Base-by-base conservation (phyloP, 1,140 invertebrate genomes). In the Drosophila trapezifrons region DNA sequence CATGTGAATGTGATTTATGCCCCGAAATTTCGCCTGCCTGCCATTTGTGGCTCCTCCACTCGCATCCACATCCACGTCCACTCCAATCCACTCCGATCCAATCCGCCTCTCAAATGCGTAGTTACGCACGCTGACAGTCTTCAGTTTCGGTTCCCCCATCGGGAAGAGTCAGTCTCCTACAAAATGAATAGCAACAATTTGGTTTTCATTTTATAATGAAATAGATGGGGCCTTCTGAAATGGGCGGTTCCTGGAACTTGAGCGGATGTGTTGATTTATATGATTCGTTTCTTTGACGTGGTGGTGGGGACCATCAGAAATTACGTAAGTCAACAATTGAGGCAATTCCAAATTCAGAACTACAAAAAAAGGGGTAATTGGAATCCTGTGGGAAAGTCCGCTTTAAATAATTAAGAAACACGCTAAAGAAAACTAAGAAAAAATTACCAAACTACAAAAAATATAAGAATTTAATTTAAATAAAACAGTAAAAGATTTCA, bases 201-300 rank as follows among this genome's bases (percentile, higher is more conserved):
- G 73, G 70, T 60, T 76, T 70, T 20, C 60, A 46, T 76, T 76
- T 62, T 85, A 65, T 75, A 81, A 72, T 63, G 63, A 76, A 87
- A 86, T 86, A 86, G 83, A 87, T 72, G 67, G 59, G 52, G 56
- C 46, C 46, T 51, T 66, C 49, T 62, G 64, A 59, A 64, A 62
- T 74, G 76, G 79, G 83, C 75, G 83, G 83, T 87, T 86, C 83
- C 83, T 87, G 66, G 83, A 87, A 86, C 70, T 87, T 56, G 47
- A 87, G 84, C 83, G 83, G 83, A 86, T 86, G 83, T 87, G 83
- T 86, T 86, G 83, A 86, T 87, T 87, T 86, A 86, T 86, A 84
- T 69, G 52, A 78, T 66, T 70, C 43, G 43, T 58, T 51, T 79
- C 45, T 55, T 38, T 37, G 32, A 35, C 27, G 22, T 3, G 43